Conservation (phyloP, 2,113 vertebrate species). For the Ochotona curzoniae region DNA sequence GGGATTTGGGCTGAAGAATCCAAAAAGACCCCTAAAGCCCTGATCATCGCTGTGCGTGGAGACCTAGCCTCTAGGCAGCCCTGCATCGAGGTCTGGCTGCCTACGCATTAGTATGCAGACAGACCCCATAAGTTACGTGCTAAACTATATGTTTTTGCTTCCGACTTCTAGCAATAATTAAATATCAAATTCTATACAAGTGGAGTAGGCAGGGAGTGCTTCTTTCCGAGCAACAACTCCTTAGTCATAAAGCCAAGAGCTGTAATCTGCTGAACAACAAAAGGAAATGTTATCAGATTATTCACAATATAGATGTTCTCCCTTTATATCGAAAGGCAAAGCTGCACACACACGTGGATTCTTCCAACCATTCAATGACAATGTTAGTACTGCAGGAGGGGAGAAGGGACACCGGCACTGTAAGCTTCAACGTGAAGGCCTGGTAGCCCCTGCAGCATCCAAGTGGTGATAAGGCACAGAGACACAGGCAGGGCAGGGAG, state of each 20-base stretch:
- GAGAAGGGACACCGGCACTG: background rate
- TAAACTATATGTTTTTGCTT: background rate
- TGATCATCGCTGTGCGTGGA: background rate
- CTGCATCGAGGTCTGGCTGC: background rate
- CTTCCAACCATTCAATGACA: background rate
- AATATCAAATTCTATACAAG: background rate
- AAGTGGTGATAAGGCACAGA: background rate
- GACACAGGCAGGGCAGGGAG: background rate
- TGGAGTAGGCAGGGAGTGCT: background rate
- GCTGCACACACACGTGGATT: background rate
- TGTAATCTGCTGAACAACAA: background rate
- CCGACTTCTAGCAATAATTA: background rate
- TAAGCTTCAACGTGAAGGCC: background rate
- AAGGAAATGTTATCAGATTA: constrained; percentile 2
- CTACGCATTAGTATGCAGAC: background rate
- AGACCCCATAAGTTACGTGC: background rate
- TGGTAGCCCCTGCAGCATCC: background rate
- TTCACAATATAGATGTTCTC: background rate
- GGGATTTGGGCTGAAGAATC: background rate
- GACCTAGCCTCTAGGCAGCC: background rate
- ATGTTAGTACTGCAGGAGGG: background rate
- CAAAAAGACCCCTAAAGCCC: background rate
- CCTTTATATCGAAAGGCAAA: constrained; percentile 4
- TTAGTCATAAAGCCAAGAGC: background rate
- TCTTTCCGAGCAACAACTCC: background rate